Conservation (phyloP, 2,888 invertebrate genomes). For the Disparrhopalites patrizii region DNA sequence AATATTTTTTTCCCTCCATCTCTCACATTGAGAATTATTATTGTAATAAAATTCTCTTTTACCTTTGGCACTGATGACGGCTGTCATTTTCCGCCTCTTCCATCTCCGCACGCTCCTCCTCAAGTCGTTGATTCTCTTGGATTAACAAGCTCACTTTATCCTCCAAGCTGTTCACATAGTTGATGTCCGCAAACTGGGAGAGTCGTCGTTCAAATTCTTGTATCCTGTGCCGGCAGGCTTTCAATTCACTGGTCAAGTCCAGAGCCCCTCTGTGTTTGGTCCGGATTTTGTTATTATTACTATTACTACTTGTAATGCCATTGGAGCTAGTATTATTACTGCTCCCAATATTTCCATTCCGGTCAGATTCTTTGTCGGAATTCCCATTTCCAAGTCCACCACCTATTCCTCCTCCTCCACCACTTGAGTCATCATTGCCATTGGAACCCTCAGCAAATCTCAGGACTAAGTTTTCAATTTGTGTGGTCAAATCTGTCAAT, state of each 20-base stretch:
- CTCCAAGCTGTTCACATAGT: conserved; percentile 53
- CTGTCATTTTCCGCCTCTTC: conserved; percentile 72
- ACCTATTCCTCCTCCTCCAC: neutral
- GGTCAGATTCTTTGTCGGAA: neutral
- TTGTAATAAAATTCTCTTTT: neutral
- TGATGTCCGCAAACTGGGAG: conserved; percentile 41
- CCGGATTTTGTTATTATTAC: no score
- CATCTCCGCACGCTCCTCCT: conserved; percentile 69
- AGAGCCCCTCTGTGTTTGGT: conserved; percentile 31
- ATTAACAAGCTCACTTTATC: conserved; percentile 59
- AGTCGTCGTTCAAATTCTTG: conserved; percentile 46
- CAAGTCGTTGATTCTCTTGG: conserved; percentile 62
- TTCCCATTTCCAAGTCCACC: neutral
- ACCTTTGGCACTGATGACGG: conserved; percentile 48
- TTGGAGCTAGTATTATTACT: neutral
- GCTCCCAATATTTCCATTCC: neutral
- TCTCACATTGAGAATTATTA: neutral
- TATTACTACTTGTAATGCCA: neutral
- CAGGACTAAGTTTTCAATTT: conserved; percentile 45
- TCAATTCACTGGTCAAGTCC: conserved; percentile 41
- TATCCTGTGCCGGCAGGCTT: conserved; percentile 43
- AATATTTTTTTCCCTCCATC: no score
- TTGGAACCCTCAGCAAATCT: conserved; percentile 36
- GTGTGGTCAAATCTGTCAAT: conserved; percentile 40
- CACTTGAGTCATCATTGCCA: neutral